Conservation (phyloP, 2,113 vertebrate species). For the Tragelaphus imberbis region DNA sequence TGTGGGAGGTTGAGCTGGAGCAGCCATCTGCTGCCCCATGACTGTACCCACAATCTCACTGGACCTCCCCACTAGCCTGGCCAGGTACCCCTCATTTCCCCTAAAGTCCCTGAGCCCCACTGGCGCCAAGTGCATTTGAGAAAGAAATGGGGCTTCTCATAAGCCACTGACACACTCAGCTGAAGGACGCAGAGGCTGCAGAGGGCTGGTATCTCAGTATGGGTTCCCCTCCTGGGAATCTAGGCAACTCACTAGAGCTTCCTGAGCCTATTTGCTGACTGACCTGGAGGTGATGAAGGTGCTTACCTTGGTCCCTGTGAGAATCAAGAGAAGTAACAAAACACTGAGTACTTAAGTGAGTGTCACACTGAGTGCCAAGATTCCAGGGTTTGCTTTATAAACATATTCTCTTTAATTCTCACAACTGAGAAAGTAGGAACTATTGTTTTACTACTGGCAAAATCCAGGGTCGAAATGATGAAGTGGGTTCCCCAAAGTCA, state of each 20-base stretch:
- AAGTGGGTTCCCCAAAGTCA: background rate
- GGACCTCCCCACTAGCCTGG: background rate
- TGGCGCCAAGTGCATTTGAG: background rate
- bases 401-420: background rate
- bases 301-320: background rate
- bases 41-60: background rate
- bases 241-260: too few species aligned
- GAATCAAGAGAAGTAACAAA: background rate
- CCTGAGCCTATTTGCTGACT: background rate
- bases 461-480: background rate
- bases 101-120: background rate
- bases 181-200: too few species aligned
- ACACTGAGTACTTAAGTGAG: background rate
- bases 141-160: background rate
- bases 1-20: background rate
- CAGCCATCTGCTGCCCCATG: rapidly evolving
- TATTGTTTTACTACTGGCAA: background rate
- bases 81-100: background rate
- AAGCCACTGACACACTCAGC: background rate
- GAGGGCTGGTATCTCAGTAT: background rate
- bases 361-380: background rate
- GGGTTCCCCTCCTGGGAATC: background rate
- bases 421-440: background rate
- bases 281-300: background rate
- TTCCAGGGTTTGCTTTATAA: background rate